Percentiles rank a stretch among this genome's conserved stretches.
phyloP scores from a whole-genome alignment of 2,888 invertebrate species.

The Arctia plantaginis region DNA sequence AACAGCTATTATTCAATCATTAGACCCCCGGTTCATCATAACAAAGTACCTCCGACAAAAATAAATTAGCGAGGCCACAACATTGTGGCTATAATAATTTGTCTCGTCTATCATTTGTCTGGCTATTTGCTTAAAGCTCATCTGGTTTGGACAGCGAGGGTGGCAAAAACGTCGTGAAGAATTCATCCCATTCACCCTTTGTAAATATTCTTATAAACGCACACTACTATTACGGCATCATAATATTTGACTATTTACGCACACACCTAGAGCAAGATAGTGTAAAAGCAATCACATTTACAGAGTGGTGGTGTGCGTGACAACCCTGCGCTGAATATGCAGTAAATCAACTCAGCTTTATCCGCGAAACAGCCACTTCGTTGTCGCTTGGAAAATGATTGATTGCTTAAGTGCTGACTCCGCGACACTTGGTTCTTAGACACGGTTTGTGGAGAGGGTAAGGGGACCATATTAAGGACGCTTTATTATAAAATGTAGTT shows the following conservation, averaged over 20 bases:
- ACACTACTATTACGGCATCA: constrained; percentile 15
- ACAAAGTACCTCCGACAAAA: constrained; percentile 38
- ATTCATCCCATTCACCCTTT: constrained; percentile 44
- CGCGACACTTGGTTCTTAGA: constrained; percentile 60
- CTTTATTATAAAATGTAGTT: not conserved
- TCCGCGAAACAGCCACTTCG: constrained; percentile 57
- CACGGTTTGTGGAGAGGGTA: constrained; percentile 36
- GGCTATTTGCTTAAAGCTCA: constrained; percentile 71
- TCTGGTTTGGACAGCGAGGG: constrained; percentile 69
- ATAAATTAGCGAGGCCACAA: constrained; percentile 59
- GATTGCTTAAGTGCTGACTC: constrained; percentile 63
- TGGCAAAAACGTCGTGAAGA: constrained; percentile 59
- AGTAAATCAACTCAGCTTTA: constrained; percentile 46
- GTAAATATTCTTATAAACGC: constrained; percentile 33
- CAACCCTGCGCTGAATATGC: constrained; percentile 32
- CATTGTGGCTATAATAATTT: constrained; percentile 70
- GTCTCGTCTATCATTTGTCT: constrained; percentile 75
- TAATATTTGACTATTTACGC: constrained; percentile 25
- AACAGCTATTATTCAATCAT: constrained; percentile 33
- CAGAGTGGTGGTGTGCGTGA: constrained; percentile 34
- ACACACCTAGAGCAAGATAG: constrained; percentile 2
- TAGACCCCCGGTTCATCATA: constrained; percentile 32
- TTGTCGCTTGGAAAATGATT: constrained; percentile 69
- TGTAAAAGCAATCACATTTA: constrained; percentile 22
- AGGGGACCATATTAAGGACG: not conserved